A percentile compares a stretch with the other conserved stretches of the same genome.
Conservation (phyloP, 92 coral and sea anemone genomes). For the Palythoa caribaeorum region DNA sequence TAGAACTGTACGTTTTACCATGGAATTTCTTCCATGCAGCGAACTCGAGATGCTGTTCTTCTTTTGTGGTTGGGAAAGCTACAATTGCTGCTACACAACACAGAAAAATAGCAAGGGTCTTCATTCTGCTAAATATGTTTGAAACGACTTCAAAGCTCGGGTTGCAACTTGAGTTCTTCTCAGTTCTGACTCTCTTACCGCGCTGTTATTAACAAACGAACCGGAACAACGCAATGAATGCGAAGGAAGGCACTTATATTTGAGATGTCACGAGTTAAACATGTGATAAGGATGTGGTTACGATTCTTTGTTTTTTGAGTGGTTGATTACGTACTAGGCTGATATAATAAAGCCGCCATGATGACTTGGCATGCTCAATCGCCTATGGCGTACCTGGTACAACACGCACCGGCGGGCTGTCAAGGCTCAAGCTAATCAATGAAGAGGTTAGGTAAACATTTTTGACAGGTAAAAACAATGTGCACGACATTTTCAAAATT, state of each 20-base stretch:
- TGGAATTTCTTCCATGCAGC: slow-evolving; percentile 63
- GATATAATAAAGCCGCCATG: too few species aligned
- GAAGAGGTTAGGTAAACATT: too few species aligned
- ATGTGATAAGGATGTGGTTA: neutral
- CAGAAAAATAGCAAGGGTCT: slow-evolving; percentile 36
- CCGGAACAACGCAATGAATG: neutral
- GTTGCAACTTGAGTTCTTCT: neutral
- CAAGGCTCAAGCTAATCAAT: too few species aligned
- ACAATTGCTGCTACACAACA: slow-evolving; percentile 31
- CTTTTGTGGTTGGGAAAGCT: slow-evolving; percentile 38
- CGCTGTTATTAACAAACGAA: neutral
- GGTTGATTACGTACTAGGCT: neutral
- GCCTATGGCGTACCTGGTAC: too few species aligned
- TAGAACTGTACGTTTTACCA: slow-evolving; percentile 50
- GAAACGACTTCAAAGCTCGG: neutral
- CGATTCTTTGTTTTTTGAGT: neutral
- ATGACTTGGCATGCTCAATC: too few species aligned
- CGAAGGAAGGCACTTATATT: neutral
- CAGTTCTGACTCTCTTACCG: neutral
- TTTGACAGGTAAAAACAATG: too few species aligned
- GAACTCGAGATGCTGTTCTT: slow-evolving; percentile 40
- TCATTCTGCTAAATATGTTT: slow-evolving; percentile 32
- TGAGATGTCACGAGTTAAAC: slow-evolving; percentile 26
- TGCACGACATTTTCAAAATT: too few species aligned
- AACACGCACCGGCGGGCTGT: too few species aligned